Evolutionary conservation across 2,888 invertebrate species (phyloP).

Genomic region (Oasisia sp.): DNA sequence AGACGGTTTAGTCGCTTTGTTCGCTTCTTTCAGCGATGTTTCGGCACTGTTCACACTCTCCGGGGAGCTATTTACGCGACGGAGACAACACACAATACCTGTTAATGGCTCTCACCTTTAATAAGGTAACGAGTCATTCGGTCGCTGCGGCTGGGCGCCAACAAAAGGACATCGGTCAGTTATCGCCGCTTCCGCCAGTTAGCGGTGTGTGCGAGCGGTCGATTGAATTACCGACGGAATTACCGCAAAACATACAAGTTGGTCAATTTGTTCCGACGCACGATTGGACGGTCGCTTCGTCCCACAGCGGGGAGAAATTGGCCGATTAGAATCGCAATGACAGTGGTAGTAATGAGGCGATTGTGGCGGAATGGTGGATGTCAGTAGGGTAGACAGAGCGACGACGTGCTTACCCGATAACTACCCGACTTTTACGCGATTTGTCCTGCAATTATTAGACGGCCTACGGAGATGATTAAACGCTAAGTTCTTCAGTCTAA

Average conservation of each 20-base stretch:
- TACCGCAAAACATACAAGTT: background rate
- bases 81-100: background rate
- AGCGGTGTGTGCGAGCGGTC: background rate
- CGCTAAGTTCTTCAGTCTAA: background rate
- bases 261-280: background rate
- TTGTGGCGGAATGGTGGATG: background rate
- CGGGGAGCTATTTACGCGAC: background rate
- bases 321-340: background rate
- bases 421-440: conserved; percentile 12
- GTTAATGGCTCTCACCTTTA: conserved; percentile 1
- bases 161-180: conserved; percentile 6
- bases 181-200: background rate
- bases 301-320: background rate
- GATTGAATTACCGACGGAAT: background rate
- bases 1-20: background rate
- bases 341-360: background rate
- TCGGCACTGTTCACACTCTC: background rate
- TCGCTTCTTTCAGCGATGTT: background rate
- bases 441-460: background rate
- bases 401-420: background rate
- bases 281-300: background rate
- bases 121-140: background rate
- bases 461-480: background rate
- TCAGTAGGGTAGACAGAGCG: background rate
- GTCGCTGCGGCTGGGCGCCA: background rate